These are phyloP conservation scores for Ashinkailepas kermadecensis DNA, from an alignment of 2,888 invertebrate genomes.

Conservation along the genomic window DNA sequence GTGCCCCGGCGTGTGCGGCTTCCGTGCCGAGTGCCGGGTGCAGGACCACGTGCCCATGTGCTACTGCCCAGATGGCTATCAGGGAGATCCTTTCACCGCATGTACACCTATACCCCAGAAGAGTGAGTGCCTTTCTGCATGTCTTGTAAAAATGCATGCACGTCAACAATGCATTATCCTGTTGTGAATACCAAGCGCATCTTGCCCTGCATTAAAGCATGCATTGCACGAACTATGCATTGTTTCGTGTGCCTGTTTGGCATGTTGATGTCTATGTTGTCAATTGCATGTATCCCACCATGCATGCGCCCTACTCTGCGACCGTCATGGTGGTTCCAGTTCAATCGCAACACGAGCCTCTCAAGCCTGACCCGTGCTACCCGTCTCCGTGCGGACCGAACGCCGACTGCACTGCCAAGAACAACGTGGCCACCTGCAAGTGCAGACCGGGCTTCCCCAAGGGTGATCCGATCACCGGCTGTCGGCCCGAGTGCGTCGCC, in stretches of 20 bases:
- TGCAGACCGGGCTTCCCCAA: constrained; percentile 56
- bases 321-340: background rate
- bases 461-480: constrained; percentile 56
- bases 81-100: constrained; percentile 65
- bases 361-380: constrained; percentile 55
- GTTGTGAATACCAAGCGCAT: too few species aligned
- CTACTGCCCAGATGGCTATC: constrained; percentile 62
- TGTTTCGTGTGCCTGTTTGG: background rate
- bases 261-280: too few species aligned
- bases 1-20: constrained; percentile 58
- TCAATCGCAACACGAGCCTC: constrained; percentile 11
- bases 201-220: too few species aligned
- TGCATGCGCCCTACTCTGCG: too few species aligned
- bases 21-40: constrained; percentile 56
- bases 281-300: too few species aligned
- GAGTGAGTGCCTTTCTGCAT: background rate
- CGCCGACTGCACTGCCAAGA: constrained; percentile 62
- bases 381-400: constrained; percentile 80
- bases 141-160: too few species aligned
- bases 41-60: constrained; percentile 66
- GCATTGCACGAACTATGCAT: too few species aligned
- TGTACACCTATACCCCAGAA: background rate
- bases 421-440: constrained; percentile 73
- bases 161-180: too few species aligned
- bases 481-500: constrained; percentile 58